Percentiles rank a stretch among this genome's conserved stretches.
Conservation (phyloP, 2,888 invertebrate species). For the Dolichomitus sp. region DNA sequence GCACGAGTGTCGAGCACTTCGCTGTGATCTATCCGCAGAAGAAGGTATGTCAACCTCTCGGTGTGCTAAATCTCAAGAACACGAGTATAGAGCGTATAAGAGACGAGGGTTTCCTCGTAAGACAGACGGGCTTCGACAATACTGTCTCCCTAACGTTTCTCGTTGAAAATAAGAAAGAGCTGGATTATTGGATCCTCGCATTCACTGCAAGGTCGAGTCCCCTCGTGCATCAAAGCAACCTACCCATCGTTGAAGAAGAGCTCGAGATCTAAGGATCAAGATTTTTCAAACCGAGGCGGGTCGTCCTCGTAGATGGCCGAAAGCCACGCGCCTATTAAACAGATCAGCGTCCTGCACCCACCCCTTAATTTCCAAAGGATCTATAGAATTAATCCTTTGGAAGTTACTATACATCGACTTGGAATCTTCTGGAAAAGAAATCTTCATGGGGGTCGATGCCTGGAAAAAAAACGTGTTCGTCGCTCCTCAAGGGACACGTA, state of each 20-base stretch:
- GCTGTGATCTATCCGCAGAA: constrained; percentile 90
- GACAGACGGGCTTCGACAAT: constrained; percentile 89
- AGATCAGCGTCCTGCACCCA: neutral
- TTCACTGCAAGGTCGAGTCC: constrained; percentile 87
- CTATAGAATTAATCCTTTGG: neutral
- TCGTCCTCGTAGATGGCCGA: constrained; percentile 67
- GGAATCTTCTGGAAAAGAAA: constrained; percentile 8
- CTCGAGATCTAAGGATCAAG: constrained; percentile 86
- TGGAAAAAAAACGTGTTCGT: neutral
- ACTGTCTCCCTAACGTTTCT: constrained; percentile 88
- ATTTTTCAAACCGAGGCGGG: constrained; percentile 4
- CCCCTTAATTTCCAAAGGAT: neutral
- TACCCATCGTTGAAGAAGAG: constrained; percentile 89
- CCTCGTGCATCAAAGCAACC: constrained; percentile 87
- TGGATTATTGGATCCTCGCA: constrained; percentile 89
- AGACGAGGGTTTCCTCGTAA: constrained; percentile 88
- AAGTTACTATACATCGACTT: neutral
- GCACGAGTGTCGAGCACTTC: constrained; percentile 90
- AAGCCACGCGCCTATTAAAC: constrained; percentile 65
- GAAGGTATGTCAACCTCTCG: constrained; percentile 89
- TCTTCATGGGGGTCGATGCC: neutral
- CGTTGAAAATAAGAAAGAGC: constrained; percentile 88
- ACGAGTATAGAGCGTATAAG: constrained; percentile 88
- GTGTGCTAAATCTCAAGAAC: constrained; percentile 89
- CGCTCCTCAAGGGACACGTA: neutral